These are phyloP conservation scores for Microtus oregoni DNA, from an alignment of 2,113 vertebrate genomes.

Conservation along the genomic window DNA sequence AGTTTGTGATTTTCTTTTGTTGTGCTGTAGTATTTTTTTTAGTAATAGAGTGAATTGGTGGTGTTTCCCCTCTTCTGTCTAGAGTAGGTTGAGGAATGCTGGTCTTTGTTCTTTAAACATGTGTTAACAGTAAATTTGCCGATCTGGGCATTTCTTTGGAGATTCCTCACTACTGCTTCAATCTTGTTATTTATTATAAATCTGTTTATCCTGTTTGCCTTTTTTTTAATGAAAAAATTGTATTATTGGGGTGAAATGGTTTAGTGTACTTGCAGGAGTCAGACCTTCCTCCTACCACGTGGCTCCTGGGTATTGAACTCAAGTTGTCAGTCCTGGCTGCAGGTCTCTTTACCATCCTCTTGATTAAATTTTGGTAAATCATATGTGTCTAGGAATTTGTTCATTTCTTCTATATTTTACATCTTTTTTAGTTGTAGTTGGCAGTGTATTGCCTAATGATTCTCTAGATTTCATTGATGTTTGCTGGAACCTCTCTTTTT, in stretches of 20 bases:
- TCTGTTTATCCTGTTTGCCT: not conserved
- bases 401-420: not conserved
- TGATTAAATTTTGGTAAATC: not conserved
- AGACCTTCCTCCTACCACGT: not conserved
- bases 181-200: not conserved
- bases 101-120: not conserved
- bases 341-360: not conserved
- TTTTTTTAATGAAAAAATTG: not conserved
- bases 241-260: not conserved
- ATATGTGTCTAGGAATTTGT: not conserved
- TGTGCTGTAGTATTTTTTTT: not conserved
- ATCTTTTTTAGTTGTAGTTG: not conserved
- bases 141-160: not conserved
- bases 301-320: not conserved
- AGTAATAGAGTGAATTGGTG: not conserved
- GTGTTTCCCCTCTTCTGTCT: not conserved
- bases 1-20: not conserved
- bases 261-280: not conserved
- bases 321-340: not conserved
- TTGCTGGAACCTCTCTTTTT: not conserved
- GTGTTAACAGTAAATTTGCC: not conserved
- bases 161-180: not conserved
- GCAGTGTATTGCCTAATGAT: not conserved
- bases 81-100: not conserved
- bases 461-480: not conserved